Evolutionary conservation across 2,113 vertebrate species (phyloP).

Genomic region (Vulpes lagopus): DNA sequence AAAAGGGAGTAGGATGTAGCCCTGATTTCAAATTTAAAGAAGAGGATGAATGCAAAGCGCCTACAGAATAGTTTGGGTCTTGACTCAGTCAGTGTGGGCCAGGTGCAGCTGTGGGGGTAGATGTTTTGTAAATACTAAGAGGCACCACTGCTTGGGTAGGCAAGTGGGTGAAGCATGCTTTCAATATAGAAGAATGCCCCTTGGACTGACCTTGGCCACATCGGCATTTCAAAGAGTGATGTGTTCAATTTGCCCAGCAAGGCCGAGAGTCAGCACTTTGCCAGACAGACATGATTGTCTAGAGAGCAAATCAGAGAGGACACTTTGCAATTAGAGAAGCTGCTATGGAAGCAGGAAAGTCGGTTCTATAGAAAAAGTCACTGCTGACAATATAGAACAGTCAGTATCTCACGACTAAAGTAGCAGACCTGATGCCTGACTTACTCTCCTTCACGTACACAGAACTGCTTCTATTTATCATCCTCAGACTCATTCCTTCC

Average conservation of each 20-base stretch:
- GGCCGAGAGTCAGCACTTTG: constrained; percentile 69
- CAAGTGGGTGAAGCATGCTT: constrained; percentile 7
- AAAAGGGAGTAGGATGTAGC: background rate
- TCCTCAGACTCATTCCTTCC: background rate
- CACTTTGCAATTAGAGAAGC: constrained; percentile 65
- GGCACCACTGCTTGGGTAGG: background rate
- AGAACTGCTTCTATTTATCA: background rate
- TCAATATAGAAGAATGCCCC: constrained; percentile 3
- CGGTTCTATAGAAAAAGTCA: background rate
- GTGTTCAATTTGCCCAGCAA: constrained; percentile 65
- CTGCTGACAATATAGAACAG: background rate
- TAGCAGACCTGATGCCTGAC: background rate
- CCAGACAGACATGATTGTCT: constrained; percentile 42
- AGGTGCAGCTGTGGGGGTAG: background rate
- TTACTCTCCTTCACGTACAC: background rate
- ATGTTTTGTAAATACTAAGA: constrained; percentile 20
- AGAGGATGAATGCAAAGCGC: background rate
- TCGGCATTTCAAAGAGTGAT: constrained; percentile 49
- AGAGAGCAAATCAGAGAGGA: constrained; percentile 59
- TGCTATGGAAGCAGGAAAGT: background rate
- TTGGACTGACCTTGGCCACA: constrained; percentile 51
- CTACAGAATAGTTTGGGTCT: background rate
- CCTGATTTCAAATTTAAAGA: background rate
- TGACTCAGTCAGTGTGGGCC: background rate
- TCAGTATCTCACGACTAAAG: background rate